Base-by-base conservation (phyloP, 2,888 invertebrate species). In the Trypoxylon attenuatum region DNA sequence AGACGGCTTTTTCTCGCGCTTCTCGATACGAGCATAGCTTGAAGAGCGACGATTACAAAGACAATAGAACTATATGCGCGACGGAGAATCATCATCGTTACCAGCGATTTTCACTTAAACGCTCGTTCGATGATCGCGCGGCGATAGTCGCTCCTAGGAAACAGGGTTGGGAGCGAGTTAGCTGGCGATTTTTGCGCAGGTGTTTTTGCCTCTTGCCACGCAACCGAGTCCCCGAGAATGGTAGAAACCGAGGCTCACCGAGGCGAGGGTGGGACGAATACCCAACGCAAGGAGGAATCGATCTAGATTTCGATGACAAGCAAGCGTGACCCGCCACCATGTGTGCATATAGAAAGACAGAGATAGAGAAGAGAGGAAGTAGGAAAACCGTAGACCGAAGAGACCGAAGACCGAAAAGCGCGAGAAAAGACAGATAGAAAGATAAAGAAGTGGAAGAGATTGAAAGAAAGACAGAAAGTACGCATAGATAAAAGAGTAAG, bases 301-400 rank as follows among this genome's bases (percentile, higher is more conserved):
- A 50, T 70, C 52, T 57, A 52, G 41, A 73, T 45, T 50, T 54
- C 21, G 62, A 66, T 57, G 69, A 72, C 78, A 81, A 66, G 73
- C 78, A 83, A 84, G 84, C 83, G 78, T 82, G 79, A 82, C 81
- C 84, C 84, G 78, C 82, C 83, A 78, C 82, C 83, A 76, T 77
- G 78, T 73, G 78, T 77, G 77, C 77, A 73, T 69, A 69, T 53
- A 69, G 62, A 62, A 71, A 66, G 65, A 74, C 67, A 62, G 33
- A 33, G 25, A 25, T 25, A 25, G 4, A 25, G 25, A 8, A 5
- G 8, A 29, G 10, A 33, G 33, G 33, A 10, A 33, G 33, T 13
- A 13, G 13, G 33, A 33, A 13, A 33, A 33, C 13, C n/a, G 10
- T 10, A 33, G 29, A 4, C 15, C 13, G 4, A 25, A 8, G 25